Evolutionary conservation across 2,888 invertebrate genomes (phyloP), one percentile per base, ranked within the genome.

Genomic region (Drosophila ezoana): DNA sequence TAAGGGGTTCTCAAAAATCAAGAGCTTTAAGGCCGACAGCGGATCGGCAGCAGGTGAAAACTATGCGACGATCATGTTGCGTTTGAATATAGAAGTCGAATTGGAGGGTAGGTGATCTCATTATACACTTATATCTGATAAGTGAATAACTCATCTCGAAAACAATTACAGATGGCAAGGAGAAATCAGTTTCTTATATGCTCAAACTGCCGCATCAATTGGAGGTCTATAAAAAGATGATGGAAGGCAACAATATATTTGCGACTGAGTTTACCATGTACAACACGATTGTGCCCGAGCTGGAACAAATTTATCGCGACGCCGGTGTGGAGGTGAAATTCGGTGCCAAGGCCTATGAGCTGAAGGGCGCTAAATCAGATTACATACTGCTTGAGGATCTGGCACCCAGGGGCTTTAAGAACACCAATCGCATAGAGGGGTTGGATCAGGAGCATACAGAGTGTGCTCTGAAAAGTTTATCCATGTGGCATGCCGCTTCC

Each of bases 401-500:
- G 10, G 61, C 79, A 6, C 52, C 57, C 0, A 65, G 68, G n/a
- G 87, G 89, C 0, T 91, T 89, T n/a, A 82, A 77, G 14, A 90
- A 82, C 48, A 76, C 65, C 0, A 86, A 90, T 67, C 87, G 91
- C 0, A 54, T 77, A 0, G 76, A 77, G 10, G 91, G 91, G 3
- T 63, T 91, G 1, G 87, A 91, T 44, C 79, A 87, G 58, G 53
- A 10, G 0, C 91, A 91, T 35, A 81, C 84, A 13, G 74, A 90
- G 35, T 51, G 77, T 3, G 88, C 83, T 4, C 70, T 91, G 0
- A 51, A 61, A 18, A 91, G 90, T 47, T 28, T 91, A 48, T 79
- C 91, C 3, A 75, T 90, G 63, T 91, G 90, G 68, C 91, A 91
- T 83, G 91, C 91, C 0, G 90, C 84, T 0, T 89, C 91, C 0